Evolutionary conservation across 1,140 invertebrate species (phyloP).

Genomic region (Drosophila repleta): DNA sequence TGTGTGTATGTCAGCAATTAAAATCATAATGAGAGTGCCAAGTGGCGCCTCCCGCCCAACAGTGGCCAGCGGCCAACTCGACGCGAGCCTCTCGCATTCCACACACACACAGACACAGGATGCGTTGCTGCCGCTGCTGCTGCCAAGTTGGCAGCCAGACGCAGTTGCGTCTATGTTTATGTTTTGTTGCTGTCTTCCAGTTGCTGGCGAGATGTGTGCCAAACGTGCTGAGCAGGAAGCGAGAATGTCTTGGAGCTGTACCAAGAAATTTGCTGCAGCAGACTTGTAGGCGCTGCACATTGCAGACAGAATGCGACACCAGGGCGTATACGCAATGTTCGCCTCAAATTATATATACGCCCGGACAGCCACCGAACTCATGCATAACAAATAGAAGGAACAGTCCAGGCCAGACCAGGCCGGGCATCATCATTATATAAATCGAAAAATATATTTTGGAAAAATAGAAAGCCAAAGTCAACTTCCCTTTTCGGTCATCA

Average conservation of each 20-base stretch:
- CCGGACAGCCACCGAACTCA: slow-evolving; percentile 26
- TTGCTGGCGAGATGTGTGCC: slow-evolving; percentile 33
- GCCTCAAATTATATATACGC: slow-evolving; percentile 62
- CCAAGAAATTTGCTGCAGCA: slow-evolving; percentile 62
- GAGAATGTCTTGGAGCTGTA: slow-evolving; percentile 40
- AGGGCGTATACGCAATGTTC: slow-evolving; percentile 63
- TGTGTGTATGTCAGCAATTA: slow-evolving; percentile 75
- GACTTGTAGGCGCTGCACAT: slow-evolving; percentile 79
- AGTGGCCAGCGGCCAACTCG: slow-evolving; percentile 62
- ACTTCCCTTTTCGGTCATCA: slow-evolving; percentile 35
- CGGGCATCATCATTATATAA: slow-evolving; percentile 61
- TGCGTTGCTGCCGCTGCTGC: slow-evolving; percentile 61
- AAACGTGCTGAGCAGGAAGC: slow-evolving; percentile 27
- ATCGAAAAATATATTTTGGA: slow-evolving; percentile 13
- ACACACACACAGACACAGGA: slow-evolving; percentile 61
- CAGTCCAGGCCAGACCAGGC: too few species aligned
- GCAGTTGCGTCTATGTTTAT: slow-evolving; percentile 69
- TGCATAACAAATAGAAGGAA: slow-evolving; percentile 82
- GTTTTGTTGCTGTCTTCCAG: slow-evolving; percentile 45
- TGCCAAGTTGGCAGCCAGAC: slow-evolving; percentile 70
- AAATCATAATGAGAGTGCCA: slow-evolving; percentile 82
- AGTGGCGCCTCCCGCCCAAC: slow-evolving; percentile 55
- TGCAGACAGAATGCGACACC: slow-evolving; percentile 66
- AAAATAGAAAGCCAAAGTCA: slow-evolving; percentile 20
- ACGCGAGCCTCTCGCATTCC: slow-evolving; percentile 47